Conservation (phyloP, 2,797 vertebrate genomes). For the Myotis findleyi region DNA sequence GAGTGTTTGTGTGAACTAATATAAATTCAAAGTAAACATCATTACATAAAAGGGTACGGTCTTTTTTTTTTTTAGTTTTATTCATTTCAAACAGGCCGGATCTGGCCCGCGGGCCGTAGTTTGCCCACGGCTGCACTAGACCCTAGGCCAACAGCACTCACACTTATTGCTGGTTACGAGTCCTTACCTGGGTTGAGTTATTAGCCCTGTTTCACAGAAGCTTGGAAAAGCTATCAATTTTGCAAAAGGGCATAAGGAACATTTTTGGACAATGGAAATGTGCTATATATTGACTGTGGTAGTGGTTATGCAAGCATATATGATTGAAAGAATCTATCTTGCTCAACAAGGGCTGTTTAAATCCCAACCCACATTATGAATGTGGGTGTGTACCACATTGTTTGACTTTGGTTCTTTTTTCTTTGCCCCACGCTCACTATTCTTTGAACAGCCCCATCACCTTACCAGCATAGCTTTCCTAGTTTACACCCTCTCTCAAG, state of each 20-base stretch:
- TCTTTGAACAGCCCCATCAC: neutral
- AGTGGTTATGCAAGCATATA: neutral
- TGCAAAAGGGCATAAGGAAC: neutral
- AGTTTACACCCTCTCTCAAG: neutral
- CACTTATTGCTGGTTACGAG: neutral
- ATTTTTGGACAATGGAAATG: neutral
- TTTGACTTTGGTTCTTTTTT: neutral
- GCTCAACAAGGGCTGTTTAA: neutral
- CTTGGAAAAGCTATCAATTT: conserved; percentile 25
- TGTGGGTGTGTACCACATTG: too few species aligned
- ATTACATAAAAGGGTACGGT: too few species aligned
- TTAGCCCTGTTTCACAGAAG: neutral
- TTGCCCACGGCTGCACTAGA: neutral
- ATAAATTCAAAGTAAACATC: too few species aligned
- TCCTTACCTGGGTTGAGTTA: neutral
- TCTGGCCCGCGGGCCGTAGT: too few species aligned
- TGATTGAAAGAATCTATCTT: neutral
- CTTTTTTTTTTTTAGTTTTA: too few species aligned
- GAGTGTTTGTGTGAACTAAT: too few species aligned
- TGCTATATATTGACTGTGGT: neutral
- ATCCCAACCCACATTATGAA: neutral
- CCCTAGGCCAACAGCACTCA: neutral
- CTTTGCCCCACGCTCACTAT: neutral
- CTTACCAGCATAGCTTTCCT: neutral
- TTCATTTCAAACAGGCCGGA: too few species aligned